phyloP scores from a whole-genome alignment of 64 coral and sea anemone genomes.

The Actinia equina region DNA sequence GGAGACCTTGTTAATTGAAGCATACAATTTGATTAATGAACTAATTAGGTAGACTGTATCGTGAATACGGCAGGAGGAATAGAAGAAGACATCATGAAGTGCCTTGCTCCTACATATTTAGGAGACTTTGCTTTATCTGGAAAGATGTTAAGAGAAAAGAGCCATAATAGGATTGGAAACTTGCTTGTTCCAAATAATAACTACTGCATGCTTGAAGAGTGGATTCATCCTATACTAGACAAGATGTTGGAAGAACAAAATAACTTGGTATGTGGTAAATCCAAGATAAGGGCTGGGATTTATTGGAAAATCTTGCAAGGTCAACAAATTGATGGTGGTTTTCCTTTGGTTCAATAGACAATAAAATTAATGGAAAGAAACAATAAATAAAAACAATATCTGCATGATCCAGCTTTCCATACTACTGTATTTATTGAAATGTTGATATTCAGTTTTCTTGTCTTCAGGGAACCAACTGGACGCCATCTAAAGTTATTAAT shows the following conservation, averaged over 20 bases:
- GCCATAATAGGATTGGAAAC: conserved; percentile 96
- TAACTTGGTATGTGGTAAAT: background rate
- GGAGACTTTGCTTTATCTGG: conserved; percentile 82
- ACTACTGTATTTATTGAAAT: background rate
- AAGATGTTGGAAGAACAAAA: conserved; percentile 87
- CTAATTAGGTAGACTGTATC: conserved; percentile 78
- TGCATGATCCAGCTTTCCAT: too few species aligned
- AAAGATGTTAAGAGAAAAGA: conserved; percentile 57
- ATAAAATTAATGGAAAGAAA: too few species aligned
- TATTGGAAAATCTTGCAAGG: too few species aligned
- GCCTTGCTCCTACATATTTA: conserved; percentile 88
- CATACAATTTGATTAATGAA: background rate
- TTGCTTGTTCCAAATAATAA: conserved; percentile 90
- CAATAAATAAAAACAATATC: too few species aligned
- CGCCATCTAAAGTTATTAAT: conserved; percentile 88
- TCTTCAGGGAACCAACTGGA: conserved; percentile 84
- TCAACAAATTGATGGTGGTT: too few species aligned
- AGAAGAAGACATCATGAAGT: conserved; percentile 98
- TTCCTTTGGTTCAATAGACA: too few species aligned
- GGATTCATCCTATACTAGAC: conserved; percentile 80
- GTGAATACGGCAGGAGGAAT: conserved; percentile 91
- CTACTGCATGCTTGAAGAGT: conserved; percentile 88
- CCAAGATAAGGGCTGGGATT: background rate
- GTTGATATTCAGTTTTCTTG: background rate
- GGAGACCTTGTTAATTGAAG: background rate